Evolutionary conservation across 2,888 invertebrate genomes (phyloP).

Genomic region (Xanthorhoe designata): DNA sequence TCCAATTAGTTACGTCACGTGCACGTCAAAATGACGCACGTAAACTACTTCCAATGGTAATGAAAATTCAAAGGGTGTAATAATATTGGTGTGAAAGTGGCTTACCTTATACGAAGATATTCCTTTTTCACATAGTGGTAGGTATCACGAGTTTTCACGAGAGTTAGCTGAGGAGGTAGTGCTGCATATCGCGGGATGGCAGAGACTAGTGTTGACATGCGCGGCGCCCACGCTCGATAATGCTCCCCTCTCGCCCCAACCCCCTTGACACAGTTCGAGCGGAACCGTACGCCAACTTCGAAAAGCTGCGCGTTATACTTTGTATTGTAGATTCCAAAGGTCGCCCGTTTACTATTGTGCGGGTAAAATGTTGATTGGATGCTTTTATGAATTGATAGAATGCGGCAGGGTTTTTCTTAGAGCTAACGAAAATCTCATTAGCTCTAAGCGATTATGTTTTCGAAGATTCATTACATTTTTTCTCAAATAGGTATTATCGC

Average conservation of each 20-base stretch:
- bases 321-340: background rate
- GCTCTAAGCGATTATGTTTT: no score
- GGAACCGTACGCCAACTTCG: conserved; percentile 20
- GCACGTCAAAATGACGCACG: conserved; percentile 66
- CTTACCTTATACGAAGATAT: conserved; percentile 63
- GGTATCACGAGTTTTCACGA: conserved; percentile 41
- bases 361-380: background rate
- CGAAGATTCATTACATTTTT: no score
- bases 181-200: conserved; percentile 65
- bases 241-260: conserved; percentile 45
- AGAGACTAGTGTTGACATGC: conserved; percentile 57
- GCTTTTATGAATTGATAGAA: background rate
- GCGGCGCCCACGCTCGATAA: conserved; percentile 83
- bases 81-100: background rate
- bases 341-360: background rate
- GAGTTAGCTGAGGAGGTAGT: conserved; percentile 53
- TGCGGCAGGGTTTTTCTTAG: background rate
- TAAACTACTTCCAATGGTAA: conserved; percentile 53
- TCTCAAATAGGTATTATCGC: no score
- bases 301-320: background rate
- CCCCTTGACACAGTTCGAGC: conserved; percentile 37
- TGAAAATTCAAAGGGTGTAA: conserved; percentile 35
- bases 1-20: conserved; percentile 61
- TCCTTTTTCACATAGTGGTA: conserved; percentile 55
- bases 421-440: background rate